Conservation (phyloP, 2,113 vertebrate genomes). For the Circaetus cinerascens region DNA sequence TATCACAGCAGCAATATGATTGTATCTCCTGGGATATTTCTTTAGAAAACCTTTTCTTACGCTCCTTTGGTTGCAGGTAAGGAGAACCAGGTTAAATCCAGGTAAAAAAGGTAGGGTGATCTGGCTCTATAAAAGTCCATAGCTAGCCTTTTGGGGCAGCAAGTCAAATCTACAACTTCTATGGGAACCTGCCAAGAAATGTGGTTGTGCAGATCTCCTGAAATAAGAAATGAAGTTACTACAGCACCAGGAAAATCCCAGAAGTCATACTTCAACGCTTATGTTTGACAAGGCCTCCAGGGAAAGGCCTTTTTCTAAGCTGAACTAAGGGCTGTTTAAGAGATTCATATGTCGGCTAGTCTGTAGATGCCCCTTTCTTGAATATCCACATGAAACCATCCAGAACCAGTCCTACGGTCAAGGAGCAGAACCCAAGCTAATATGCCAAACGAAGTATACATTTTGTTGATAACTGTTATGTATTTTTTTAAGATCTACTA, state of each 20-base stretch:
- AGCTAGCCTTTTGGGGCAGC: neutral
- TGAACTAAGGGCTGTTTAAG: neutral
- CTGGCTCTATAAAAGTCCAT: neutral
- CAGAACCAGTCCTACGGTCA: neutral
- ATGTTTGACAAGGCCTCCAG: neutral
- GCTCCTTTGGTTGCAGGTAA: neutral
- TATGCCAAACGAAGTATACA: neutral
- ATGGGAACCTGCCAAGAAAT: neutral
- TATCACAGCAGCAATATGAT: neutral
- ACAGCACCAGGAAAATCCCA: neutral
- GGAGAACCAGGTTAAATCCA: neutral
- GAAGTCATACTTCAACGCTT: neutral
- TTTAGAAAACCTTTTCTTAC: neutral
- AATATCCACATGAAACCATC: neutral
- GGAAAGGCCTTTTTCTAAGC: neutral
- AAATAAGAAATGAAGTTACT: neutral
- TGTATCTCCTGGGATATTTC: neutral
- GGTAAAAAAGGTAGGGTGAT: neutral
- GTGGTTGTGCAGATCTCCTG: neutral
- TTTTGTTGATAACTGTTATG: neutral
- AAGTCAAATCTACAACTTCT: neutral
- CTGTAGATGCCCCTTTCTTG: neutral
- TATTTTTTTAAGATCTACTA: neutral
- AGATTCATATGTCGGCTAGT: neutral
- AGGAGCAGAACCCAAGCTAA: neutral